These are phyloP conservation scores for Trissolcus japonicus DNA, from an alignment of 2,888 invertebrate genomes.

Conservation along the genomic window DNA sequence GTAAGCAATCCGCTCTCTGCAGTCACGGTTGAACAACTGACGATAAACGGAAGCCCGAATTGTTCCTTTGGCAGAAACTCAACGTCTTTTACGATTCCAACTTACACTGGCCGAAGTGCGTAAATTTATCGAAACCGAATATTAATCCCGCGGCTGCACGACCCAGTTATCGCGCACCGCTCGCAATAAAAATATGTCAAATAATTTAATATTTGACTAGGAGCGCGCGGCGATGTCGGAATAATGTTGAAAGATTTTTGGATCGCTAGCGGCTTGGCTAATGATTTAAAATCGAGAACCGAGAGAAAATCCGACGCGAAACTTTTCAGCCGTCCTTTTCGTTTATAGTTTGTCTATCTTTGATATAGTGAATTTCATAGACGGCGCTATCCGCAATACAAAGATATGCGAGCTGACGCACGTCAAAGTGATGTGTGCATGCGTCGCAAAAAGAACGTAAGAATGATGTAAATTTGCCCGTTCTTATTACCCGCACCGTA, in stretches of 20 bases:
- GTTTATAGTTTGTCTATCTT: conserved; percentile 18
- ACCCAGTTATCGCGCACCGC: conserved; percentile 33
- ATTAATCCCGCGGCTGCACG: conserved; percentile 44
- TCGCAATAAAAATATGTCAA: conserved; percentile 12
- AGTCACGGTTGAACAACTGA: conserved; percentile 48
- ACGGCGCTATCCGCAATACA: conserved; percentile 14
- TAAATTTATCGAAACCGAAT: conserved; percentile 44
- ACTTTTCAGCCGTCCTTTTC: too few species aligned
- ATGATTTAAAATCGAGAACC: neutral
- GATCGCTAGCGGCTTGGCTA: neutral
- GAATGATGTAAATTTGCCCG: conserved; percentile 42
- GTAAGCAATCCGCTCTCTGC: conserved; percentile 37
- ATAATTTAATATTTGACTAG: neutral
- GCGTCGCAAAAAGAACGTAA: conserved; percentile 24
- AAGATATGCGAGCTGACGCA: conserved; percentile 26
- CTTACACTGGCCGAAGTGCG: conserved; percentile 17
- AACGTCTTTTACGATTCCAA: conserved; percentile 19
- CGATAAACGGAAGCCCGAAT: conserved; percentile 37
- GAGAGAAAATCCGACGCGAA: neutral
- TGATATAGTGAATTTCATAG: conserved; percentile 22
- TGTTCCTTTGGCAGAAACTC: conserved; percentile 50
- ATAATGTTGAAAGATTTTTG: conserved; percentile 15
- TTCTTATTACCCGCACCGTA: neutral
- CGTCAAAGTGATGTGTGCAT: conserved; percentile 23
- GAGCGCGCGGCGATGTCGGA: neutral